These are phyloP conservation scores for Dicrurus megarhynchus DNA, from an alignment of 2,113 vertebrate species.

Conservation along the genomic window DNA sequence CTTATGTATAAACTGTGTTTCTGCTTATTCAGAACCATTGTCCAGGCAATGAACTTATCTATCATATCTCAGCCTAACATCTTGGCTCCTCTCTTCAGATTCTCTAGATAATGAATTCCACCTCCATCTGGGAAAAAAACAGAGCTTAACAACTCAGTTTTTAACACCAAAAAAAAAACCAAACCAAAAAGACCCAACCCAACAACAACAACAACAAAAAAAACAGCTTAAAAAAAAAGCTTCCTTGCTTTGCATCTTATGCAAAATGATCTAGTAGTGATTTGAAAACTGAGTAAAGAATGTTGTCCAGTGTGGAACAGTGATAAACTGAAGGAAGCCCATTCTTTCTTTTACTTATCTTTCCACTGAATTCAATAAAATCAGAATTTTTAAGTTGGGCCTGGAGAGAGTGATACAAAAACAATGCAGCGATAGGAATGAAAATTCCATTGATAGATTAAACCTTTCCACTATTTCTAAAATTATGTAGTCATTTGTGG, in stretches of 20 bases:
- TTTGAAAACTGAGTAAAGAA: slow-evolving; percentile 54
- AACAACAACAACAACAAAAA: neutral
- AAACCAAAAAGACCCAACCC: too few relatives aligned
- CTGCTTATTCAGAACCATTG: slow-evolving; percentile 73
- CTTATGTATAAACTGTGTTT: slow-evolving; percentile 40
- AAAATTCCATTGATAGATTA: slow-evolving; percentile 38
- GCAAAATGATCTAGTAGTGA: neutral
- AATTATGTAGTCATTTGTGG: neutral
- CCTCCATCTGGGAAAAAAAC: neutral
- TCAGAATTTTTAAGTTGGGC: neutral
- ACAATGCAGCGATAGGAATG: neutral
- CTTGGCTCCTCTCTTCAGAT: slow-evolving; percentile 69
- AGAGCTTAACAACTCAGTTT: slow-evolving; percentile 8
- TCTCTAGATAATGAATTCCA: slow-evolving; percentile 33
- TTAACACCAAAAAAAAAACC: neutral
- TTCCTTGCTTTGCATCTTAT: neutral
- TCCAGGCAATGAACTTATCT: slow-evolving; percentile 52
- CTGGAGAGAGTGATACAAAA: neutral
- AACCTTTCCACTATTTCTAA: slow-evolving; percentile 27
- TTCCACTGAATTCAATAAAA: neutral
- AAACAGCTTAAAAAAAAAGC: neutral
- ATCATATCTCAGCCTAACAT: slow-evolving; percentile 11
- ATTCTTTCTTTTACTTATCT: slow-evolving; percentile 8
- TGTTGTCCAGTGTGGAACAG: neutral
- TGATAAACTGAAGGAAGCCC: slow-evolving; percentile 5